Percentiles rank a stretch among this genome's conserved stretches.
Evolutionary conservation across 2,113 vertebrate genomes (phyloP).

Genomic region (Dicaeum eximium): DNA sequence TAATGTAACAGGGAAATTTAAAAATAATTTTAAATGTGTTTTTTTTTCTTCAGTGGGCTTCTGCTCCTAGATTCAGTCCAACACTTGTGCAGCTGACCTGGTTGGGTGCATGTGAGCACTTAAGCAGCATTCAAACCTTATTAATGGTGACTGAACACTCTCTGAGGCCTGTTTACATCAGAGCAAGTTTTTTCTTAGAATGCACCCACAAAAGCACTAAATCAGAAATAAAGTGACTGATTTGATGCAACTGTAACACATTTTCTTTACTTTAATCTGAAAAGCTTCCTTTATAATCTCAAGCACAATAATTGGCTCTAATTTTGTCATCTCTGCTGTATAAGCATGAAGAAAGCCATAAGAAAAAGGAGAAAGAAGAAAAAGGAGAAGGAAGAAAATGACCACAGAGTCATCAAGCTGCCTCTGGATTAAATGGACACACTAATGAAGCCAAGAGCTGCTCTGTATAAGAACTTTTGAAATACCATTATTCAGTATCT

Average conservation of each 20-base stretch:
- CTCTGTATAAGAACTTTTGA: neutral
- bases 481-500: neutral
- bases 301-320: neutral
- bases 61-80: neutral
- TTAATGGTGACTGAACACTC: neutral
- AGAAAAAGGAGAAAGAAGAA: neutral
- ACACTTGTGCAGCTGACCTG: neutral
- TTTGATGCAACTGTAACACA: fast-evolving
- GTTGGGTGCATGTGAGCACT: neutral
- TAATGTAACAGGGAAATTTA: fast-evolving
- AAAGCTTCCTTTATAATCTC: neutral
- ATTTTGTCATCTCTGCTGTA: neutral
- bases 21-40: neutral
- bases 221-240: neutral
- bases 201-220: neutral
- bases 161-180: neutral
- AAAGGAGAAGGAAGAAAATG: neutral
- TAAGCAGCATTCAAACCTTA: neutral
- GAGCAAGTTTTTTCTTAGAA: neutral
- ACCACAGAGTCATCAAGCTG: neutral
- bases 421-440: neutral
- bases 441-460: neutral
- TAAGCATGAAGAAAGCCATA: neutral
- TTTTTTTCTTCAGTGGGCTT: neutral
- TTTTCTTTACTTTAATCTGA: neutral